Base-by-base conservation (phyloP, 2,888 invertebrate species). In the Lycocerus yunnanus region DNA sequence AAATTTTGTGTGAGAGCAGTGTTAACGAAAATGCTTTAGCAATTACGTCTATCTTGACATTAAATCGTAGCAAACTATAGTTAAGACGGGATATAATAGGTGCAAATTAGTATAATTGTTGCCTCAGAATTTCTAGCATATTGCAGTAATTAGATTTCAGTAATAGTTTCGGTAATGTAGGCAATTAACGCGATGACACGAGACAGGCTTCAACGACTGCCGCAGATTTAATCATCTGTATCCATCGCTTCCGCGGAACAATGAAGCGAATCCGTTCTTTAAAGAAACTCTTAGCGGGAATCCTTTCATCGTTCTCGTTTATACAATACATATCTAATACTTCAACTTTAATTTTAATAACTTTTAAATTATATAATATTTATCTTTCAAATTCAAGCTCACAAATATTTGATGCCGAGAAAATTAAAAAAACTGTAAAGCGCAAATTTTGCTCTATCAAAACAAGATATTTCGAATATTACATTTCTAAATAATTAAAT, bases 21-120 rank as follows among this genome's bases (percentile, higher is more conserved):
- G 66, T 66, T 72, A 76, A 71, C 71, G 73, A 81, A 80, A 80
- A 81, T 81, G 82, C 79, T 80, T 82, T 82, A 80, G 82, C 84
- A 84, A 84, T 84, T 84, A 83, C 82, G 82, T 82, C 83, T 83
- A 83, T 83, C 84, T 83, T 80, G 83, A 83, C 83, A 82, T 81
- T 83, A 82, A 84, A 84, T 84, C 84, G 79, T 78, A 75, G 80
- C 76, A 80, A 81, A 80, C 80, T 81, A 80, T 79, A 82, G 81
- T 80, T 82, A 82, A 82, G 81, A 81, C 80, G 80, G 82, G 82
- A 82, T 84, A 85, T 85, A 86, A 86, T 86, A 85, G 85, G 85
- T 86, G 85, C 84, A 84, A 85, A 86, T 86, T 86, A 86, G 85
- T 83, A 83, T 85, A 86, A 86, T 86, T 85, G 85, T 84, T 85